Conservation (phyloP, 2,113 vertebrate species). For the Poecile atricapillus region DNA sequence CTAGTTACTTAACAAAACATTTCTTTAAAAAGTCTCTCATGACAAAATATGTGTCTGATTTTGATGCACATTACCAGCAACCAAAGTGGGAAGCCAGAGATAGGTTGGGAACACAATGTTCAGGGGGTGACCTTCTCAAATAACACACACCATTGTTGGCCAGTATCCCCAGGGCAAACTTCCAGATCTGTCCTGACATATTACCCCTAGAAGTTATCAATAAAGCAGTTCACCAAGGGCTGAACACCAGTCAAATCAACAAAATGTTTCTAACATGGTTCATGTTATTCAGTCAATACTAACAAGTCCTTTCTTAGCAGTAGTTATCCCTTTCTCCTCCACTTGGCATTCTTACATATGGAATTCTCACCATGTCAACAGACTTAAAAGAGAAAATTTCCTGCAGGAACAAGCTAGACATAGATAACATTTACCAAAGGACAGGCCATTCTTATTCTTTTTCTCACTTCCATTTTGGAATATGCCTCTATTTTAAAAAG, state of each 20-base stretch:
- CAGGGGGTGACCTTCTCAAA: background rate
- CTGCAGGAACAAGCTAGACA: background rate
- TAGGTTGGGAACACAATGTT: background rate
- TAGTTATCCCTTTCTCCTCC: background rate
- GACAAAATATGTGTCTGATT: conserved; percentile 17
- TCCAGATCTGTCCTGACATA: background rate
- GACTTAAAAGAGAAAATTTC: background rate
- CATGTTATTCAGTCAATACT: background rate
- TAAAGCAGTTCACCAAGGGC: background rate
- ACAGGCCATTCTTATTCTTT: background rate
- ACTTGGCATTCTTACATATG: background rate
- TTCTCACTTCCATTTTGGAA: background rate
- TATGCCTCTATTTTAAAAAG: background rate
- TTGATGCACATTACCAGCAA: background rate
- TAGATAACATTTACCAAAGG: background rate
- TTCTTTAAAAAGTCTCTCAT: background rate
- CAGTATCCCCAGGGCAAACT: background rate
- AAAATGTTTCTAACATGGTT: background rate
- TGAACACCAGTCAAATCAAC: background rate
- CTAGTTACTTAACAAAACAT: background rate
- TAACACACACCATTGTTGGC: background rate
- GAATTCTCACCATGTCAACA: background rate
- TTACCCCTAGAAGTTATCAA: background rate
- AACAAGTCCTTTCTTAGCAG: background rate
- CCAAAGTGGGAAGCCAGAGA: background rate